Conservation (phyloP, 1,140 invertebrate species). For the Protaetia brevitarsis region DNA sequence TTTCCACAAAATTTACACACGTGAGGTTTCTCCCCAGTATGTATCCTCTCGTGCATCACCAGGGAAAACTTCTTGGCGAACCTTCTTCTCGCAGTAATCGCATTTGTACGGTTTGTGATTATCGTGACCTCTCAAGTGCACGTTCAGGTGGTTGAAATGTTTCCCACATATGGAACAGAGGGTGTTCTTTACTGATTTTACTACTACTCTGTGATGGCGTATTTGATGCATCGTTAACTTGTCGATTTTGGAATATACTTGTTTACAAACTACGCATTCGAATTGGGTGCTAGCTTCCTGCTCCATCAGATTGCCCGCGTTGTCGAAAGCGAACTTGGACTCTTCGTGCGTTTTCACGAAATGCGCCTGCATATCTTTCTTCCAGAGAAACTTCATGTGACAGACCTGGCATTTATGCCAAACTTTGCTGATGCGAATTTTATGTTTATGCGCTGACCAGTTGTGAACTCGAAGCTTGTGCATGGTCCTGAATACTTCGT, state of each 20-base stretch:
- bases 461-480: background rate
- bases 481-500: background rate
- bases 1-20: constrained; percentile 2
- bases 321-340: constrained; percentile 38
- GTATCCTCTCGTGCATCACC: background rate
- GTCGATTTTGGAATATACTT: constrained; percentile 38
- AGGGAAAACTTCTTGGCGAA: background rate
- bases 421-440: background rate
- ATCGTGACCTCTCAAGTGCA: background rate
- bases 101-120: background rate
- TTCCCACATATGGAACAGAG: background rate
- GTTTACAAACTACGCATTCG: constrained; percentile 43
- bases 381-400: background rate
- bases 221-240: constrained; percentile 40
- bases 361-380: constrained; percentile 36
- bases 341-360: constrained; percentile 39
- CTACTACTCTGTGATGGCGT: constrained; percentile 36
- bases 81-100: background rate
- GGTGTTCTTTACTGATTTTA: too few species aligned
- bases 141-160: background rate
- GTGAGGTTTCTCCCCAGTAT: background rate
- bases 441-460: background rate
- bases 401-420: background rate
- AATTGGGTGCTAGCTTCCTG: constrained; percentile 66
- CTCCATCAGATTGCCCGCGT: constrained; percentile 43